phyloP scores from a whole-genome alignment of 2,888 invertebrate species.

The Pristionchus japonicus region DNA sequence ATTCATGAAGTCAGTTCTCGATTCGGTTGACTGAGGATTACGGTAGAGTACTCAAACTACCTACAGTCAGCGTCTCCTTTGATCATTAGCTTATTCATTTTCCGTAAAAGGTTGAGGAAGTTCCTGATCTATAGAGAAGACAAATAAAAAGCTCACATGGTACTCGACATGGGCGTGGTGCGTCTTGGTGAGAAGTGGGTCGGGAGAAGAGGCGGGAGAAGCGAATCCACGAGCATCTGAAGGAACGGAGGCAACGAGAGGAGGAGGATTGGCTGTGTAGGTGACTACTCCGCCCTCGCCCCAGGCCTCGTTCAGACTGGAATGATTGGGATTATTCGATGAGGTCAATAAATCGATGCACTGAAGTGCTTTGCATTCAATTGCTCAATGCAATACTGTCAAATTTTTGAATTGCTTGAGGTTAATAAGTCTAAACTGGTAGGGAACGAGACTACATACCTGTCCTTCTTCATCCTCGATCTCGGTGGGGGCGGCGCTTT shows the following conservation, averaged over 20 bases:
- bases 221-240: not conserved
- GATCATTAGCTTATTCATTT: too few species aligned
- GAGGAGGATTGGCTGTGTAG: conserved; percentile 33
- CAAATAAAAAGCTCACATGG: conserved; percentile 32
- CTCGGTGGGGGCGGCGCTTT: conserved; percentile 71
- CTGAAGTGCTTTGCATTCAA: too few species aligned
- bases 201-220: conserved; percentile 46
- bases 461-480: conserved; percentile 47
- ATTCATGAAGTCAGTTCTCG: too few species aligned
- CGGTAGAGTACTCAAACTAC: too few species aligned
- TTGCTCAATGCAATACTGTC: too few species aligned
- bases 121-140: not conserved
- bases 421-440: too few species aligned
- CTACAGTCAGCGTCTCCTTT: too few species aligned
- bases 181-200: conserved; percentile 33
- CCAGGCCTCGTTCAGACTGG: conserved; percentile 58
- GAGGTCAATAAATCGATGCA: too few species aligned
- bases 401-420: too few species aligned
- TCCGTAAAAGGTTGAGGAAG: not conserved
- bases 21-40: too few species aligned
- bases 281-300: conserved; percentile 52
- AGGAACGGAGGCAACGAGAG: conserved; percentile 9
- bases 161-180: not conserved
- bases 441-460: too few species aligned
- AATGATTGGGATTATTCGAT: too few species aligned